Evolutionary conservation across 2,113 vertebrate species (phyloP).

Genomic region (Cettia cetti): DNA sequence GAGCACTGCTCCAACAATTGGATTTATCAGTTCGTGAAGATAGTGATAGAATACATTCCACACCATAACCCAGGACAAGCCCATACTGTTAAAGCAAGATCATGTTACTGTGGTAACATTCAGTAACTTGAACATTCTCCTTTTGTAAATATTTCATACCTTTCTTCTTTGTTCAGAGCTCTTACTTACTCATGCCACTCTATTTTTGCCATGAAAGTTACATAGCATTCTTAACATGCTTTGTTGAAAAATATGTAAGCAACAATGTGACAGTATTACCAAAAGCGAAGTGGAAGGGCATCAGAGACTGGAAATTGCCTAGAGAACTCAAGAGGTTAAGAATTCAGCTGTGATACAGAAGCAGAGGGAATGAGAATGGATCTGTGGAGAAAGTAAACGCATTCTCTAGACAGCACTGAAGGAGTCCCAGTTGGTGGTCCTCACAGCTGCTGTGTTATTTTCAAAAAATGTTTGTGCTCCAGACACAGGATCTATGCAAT

Average conservation of each 20-base stretch:
- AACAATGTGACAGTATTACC: not conserved
- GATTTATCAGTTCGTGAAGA: no score
- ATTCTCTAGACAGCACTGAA: not conserved
- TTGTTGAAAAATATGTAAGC: not conserved
- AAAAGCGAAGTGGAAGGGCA: not conserved
- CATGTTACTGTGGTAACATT: not conserved
- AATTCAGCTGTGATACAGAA: not conserved
- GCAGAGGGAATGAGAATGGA: not conserved
- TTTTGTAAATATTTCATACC: not conserved
- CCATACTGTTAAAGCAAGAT: not conserved
- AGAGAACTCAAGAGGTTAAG: not conserved
- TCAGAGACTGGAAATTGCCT: not conserved
- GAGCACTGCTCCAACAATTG: no score
- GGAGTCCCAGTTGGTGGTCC: rapidly evolving
- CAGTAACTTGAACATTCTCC: not conserved
- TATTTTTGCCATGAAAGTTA: not conserved
- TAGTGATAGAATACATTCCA: no score
- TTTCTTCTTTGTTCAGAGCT: not conserved
- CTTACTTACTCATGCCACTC: not conserved
- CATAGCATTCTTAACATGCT: not conserved
- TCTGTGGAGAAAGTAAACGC: not conserved
- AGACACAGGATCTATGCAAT: not conserved
- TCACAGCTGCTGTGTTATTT: not conserved
- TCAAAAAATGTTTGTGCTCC: not conserved
- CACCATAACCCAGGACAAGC: no score